Evolutionary conservation across 53 echinoderm and acorn worm species (phyloP), one percentile per base, ranked within the genome.

Genomic region (Henricia sp.): DNA sequence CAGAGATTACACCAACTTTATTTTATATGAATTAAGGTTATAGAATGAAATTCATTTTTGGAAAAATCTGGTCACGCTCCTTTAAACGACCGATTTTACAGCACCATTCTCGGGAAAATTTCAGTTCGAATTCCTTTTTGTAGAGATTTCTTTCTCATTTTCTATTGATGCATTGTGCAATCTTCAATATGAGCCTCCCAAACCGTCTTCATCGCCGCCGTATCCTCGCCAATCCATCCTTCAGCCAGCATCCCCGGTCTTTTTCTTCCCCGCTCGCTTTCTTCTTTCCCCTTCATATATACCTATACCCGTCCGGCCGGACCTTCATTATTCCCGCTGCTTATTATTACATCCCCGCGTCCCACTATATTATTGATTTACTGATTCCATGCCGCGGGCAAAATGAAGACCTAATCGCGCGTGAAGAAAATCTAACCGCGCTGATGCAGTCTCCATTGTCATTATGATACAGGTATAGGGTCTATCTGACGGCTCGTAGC

Each of bases 241-340:
- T n/a, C 70, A 9, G 11, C 13, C 27, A 44, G 27, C n/a, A n/a
- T n/a, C 33, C 11, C 11, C 33, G 13, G 70, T 26, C 70, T 44
- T 46, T 42, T 70, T 34, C 20, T 12, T 34, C 41, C 39, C 1
- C 34, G n/a, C 65, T 30, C 70, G 20, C n/a, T 46, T 20, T 29
- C 44, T 34, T 37, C 41, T 46, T 30, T 43, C 20, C 52, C 36
- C 52, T 70, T 25, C 25, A n/a, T n/a, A 41, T 44, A 29, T 50
- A 20, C 38, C 67, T 27, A 32, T 29, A 62, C 12, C 34, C 12
- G 52, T 43, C 40, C 33, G 46, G 80, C 35, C 80, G 34, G 35
- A 46, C 80, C 63, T 62, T 80, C 48, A 80, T 80, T 80, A 80
- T 80, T 80, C 80, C 34, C 80, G 80, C 80, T 80, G 38, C 80